Percentiles rank a stretch among this genome's conserved stretches.
phyloP scores from a whole-genome alignment of 2,113 vertebrate genomes.

The Geococcyx californianus region DNA sequence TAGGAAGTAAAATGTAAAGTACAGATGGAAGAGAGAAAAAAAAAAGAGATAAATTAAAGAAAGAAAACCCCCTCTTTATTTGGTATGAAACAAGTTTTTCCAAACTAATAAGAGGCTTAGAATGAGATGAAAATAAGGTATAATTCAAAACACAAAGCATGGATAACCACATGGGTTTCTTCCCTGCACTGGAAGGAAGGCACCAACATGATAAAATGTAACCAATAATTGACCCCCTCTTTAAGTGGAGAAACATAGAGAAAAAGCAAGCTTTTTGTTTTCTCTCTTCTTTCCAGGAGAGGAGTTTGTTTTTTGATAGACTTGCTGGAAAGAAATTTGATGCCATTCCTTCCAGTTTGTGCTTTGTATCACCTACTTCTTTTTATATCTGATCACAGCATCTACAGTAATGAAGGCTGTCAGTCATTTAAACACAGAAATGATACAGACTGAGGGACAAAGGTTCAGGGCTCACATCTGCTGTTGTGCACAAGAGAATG shows the following conservation, averaged over 20 bases:
- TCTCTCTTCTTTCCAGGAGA: neutral
- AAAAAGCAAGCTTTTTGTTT: too few relatives aligned
- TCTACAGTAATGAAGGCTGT: neutral
- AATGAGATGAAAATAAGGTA: neutral
- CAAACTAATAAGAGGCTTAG: neutral
- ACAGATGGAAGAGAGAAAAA: neutral
- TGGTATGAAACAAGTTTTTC: neutral
- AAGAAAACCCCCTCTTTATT: neutral
- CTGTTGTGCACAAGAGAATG: neutral
- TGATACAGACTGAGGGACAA: neutral
- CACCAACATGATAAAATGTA: neutral
- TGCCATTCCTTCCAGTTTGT: neutral
- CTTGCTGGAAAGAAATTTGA: neutral
- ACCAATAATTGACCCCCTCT: neutral
- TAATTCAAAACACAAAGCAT: neutral
- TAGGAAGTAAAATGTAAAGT: neutral
- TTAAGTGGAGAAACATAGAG: too few relatives aligned
- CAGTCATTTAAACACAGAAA: neutral
- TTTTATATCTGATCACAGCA: neutral
- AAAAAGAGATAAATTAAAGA: neutral
- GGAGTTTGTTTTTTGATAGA: neutral
- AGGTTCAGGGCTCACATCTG: neutral
- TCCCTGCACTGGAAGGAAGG: neutral
- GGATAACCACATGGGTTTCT: neutral
- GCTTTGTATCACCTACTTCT: neutral